Conservation (phyloP, 2,888 invertebrate genomes). For the Coelopa pilipes region DNA sequence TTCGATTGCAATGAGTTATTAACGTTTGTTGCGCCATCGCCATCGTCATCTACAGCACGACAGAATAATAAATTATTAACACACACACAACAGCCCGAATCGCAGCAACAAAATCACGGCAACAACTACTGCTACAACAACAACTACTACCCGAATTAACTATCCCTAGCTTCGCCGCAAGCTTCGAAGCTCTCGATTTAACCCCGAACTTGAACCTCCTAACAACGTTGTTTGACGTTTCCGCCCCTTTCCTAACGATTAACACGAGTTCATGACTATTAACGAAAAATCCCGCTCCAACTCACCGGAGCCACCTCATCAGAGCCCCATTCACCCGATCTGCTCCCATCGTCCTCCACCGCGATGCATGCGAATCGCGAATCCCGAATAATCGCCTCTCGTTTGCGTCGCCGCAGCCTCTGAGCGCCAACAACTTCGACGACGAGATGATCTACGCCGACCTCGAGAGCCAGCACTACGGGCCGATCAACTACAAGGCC, state of each 20-base stretch:
- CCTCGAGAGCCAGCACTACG: slow-evolving; percentile 88
- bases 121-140: not conserved
- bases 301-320: not conserved
- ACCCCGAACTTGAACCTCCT: not conserved
- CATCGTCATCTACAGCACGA: slow-evolving; percentile 49
- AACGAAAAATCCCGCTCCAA: no score
- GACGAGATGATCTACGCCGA: slow-evolving; percentile 89
- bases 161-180: no score
- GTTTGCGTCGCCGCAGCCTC: slow-evolving; percentile 72
- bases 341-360: not conserved
- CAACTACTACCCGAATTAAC: not conserved
- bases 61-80: slow-evolving; percentile 60
- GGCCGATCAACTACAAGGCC: slow-evolving; percentile 91
- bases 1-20: slow-evolving; percentile 54
- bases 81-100: slow-evolving; percentile 17
- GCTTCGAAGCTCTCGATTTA: not conserved
- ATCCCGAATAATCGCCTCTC: not conserved
- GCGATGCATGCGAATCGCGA: no score
- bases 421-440: slow-evolving; percentile 73
- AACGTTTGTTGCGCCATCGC: slow-evolving; percentile 46
- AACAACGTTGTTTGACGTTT: not conserved
- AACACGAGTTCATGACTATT: no score
- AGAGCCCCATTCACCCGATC: not conserved
- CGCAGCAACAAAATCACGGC: not conserved
- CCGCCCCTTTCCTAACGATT: no score